These are phyloP conservation scores for Ylistrum balloti DNA, from an alignment of 1,140 invertebrate genomes.

Conservation along the genomic window DNA sequence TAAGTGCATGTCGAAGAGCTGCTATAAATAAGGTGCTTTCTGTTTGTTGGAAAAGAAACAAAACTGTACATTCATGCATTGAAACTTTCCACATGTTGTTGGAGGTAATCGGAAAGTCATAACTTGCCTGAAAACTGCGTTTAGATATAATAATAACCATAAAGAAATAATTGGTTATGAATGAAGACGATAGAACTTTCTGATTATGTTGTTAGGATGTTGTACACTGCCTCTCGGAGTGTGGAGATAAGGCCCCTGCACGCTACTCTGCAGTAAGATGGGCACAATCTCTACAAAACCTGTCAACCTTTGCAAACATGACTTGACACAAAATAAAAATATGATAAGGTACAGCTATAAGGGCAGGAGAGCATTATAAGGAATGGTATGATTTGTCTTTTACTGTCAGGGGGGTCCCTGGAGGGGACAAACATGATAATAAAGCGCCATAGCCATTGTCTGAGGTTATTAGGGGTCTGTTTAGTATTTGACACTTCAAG, in stretches of 20 bases:
- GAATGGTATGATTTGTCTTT: not conserved
- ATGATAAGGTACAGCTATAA: not conserved
- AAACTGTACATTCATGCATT: conserved; percentile 39
- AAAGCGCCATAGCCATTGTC: not conserved
- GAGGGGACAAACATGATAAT: not conserved
- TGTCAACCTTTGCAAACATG: conserved; percentile 25
- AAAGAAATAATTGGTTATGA: conserved; percentile 36
- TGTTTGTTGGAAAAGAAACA: conserved; percentile 29
- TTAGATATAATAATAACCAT: conserved; percentile 24
- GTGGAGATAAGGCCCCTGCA: not conserved
- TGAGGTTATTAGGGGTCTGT: not conserved
- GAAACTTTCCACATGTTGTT: conserved; percentile 1
- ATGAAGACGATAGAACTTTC: not conserved
- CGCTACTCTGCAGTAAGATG: not conserved
- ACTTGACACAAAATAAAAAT: conserved; percentile 35
- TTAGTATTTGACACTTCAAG: not conserved
- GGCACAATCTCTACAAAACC: not conserved
- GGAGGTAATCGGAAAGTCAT: conserved; percentile 16
- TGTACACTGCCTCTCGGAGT: not conserved
- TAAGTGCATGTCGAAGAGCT: not conserved
- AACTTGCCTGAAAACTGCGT: conserved; percentile 28
- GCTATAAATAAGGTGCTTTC: conserved; percentile 25
- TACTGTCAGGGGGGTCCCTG: not conserved
- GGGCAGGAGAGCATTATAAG: not conserved
- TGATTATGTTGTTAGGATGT: not conserved